These are phyloP conservation scores for Chanos chanos DNA, from an alignment of 2,797 vertebrate species.

Conservation along the genomic window DNA sequence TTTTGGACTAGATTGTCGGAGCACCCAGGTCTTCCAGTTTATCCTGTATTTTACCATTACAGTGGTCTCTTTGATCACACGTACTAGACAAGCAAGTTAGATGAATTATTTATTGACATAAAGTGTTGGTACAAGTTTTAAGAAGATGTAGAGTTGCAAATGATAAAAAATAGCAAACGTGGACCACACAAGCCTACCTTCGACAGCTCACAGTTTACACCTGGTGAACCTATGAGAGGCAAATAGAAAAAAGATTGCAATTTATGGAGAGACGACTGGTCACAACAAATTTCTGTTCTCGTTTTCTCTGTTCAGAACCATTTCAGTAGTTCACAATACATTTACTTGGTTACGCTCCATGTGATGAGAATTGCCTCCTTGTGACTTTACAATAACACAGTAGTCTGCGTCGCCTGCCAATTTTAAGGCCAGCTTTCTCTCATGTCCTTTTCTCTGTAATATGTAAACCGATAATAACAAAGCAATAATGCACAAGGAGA, in stretches of 20 bases:
- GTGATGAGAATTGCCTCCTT: no score
- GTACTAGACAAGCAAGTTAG: constrained; percentile 22
- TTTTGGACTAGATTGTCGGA: neutral
- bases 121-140: constrained; percentile 37
- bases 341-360: no score
- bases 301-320: no score
- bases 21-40: neutral
- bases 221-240: no score
- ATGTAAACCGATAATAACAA: no score
- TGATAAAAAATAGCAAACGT: constrained; percentile 15
- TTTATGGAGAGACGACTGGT: neutral
- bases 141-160: constrained; percentile 5
- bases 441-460: no score
- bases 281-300: no score
- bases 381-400: no score
- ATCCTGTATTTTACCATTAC: constrained; percentile 4
- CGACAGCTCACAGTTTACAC: neutral
- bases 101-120: constrained; percentile 42
- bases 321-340: no score
- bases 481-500: no score
- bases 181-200: neutral
- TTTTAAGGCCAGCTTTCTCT: neutral
- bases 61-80: constrained; percentile 16
- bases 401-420: no score
- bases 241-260: neutral